Evolutionary conservation across 2,113 vertebrate species (phyloP), one percentile per base, ranked within the genome.

Genomic region (Periophthalmus modestus): DNA sequence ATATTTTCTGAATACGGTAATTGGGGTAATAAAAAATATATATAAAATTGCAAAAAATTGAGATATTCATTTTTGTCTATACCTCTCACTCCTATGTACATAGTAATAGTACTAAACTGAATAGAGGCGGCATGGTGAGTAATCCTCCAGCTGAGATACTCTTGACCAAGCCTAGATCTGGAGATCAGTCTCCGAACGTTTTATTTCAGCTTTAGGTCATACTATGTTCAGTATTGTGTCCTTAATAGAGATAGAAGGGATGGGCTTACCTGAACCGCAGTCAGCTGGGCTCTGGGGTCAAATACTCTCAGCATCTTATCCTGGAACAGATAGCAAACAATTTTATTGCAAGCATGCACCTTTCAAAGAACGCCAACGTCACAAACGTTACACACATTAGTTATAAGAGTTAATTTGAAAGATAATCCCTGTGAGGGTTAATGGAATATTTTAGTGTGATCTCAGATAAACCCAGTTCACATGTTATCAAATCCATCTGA

Each of bases 221-320:
- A 11, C 10, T 54, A 21, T n/a, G 18, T 55, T 21, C 7, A 2
- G 7, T 55, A 55, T 10, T 55, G 52, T 62, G 57, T 65, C 74
- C 21, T 15, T n/a, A 46, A 47, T 39, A 36, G 33, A 15, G 19
- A 23, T 47, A 13, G 18, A 46, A 52, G 71, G 16, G 24, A 47
- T 23, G 50, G 13, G 54, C 80, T 82, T 84, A 98, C 98, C 97
- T 98, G 96, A 69, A 94, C 93, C 67, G 95, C 91, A 68, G 91
- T 84, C 0, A 94, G 80, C 83, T 95, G 91, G 34, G 94, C 92
- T 87, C 98, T 92, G 19, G 96, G 96, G 89, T 99, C 98, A 85
- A 98, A 99, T 83, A 98, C 92, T 48, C 96, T 89, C 72, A 99
- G 91, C 87, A 95, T 96, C 90, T 96, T 99, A 92, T 99, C 98